Evolutionary conservation across 2,797 vertebrate genomes (phyloP).

Genomic region (Chanos chanos): DNA sequence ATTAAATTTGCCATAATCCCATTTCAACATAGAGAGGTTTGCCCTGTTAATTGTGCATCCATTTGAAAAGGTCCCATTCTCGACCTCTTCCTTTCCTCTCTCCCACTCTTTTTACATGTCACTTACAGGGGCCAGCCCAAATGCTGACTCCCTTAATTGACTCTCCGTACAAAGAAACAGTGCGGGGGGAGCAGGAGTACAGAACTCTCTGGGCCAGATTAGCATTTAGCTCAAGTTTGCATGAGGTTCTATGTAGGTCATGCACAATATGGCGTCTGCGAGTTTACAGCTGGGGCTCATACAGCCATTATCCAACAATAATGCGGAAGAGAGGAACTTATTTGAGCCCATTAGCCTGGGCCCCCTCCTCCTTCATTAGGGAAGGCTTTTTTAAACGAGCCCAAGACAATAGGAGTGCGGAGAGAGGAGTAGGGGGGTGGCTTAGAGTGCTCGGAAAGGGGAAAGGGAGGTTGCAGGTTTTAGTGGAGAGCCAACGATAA

Average conservation of each 20-base stretch:
- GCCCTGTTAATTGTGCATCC: conserved; percentile 2
- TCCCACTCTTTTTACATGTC: conserved; percentile 18
- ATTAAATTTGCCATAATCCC: conserved; percentile 1
- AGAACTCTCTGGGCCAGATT: conserved; percentile 32
- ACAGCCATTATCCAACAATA: conserved; percentile 60
- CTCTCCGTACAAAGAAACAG: conserved; percentile 24
- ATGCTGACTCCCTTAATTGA: conserved; percentile 47
- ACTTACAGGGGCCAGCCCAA: conserved; percentile 13
- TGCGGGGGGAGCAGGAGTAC: not conserved
- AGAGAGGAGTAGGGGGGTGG: conserved; percentile 32
- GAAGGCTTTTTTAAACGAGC: conserved; percentile 72
- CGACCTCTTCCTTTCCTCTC: conserved; percentile 4
- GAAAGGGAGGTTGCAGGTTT: conserved; percentile 39
- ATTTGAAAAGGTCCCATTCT: conserved; percentile 16
- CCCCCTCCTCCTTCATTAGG: conserved; percentile 77
- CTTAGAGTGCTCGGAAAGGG: not conserved
- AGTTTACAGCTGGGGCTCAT: conserved; percentile 61
- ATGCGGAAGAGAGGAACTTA: conserved; percentile 65
- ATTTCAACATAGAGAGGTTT: conserved; percentile 11
- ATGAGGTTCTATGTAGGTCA: conserved; percentile 62
- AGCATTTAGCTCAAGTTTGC: conserved; percentile 48
- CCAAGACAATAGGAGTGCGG: conserved; percentile 79
- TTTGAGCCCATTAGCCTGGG: conserved; percentile 75
- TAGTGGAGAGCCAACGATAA: conserved; percentile 79
- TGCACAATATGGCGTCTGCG: conserved; percentile 63